phyloP scores from a whole-genome alignment of 1,140 invertebrate genomes.

The Pogonomyrmex californicus region DNA sequence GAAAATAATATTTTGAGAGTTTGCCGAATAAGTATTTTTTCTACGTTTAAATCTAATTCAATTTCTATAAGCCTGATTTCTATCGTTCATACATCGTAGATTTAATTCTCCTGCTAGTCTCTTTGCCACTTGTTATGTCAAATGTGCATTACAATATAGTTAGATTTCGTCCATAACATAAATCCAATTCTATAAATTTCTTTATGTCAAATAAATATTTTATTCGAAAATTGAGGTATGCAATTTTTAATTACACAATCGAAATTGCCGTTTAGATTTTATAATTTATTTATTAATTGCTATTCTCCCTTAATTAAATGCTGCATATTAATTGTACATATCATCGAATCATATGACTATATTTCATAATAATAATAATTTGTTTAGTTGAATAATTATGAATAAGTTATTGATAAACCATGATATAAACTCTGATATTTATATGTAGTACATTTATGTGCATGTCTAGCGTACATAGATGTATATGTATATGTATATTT shows the following conservation, averaged over 20 bases:
- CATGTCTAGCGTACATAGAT: too few relatives aligned
- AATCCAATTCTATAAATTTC: not conserved
- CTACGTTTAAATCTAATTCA: not conserved
- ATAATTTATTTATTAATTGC: not conserved
- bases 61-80: not conserved
- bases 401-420: not conserved
- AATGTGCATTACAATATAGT: not conserved
- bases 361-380: slow-evolving; percentile 7
- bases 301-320: not conserved
- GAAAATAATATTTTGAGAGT: not conserved
- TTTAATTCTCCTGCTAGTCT: not conserved
- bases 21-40: not conserved
- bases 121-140: not conserved
- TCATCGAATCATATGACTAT: not conserved
- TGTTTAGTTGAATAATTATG: not conserved
- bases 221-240: not conserved
- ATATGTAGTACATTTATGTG: too few relatives aligned
- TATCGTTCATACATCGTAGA: not conserved
- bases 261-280: not conserved
- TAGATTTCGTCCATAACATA: not conserved
- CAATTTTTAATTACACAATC: not conserved
- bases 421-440: not conserved
- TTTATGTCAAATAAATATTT: slow-evolving; percentile 11
- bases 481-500: not conserved
- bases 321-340: not conserved